Base-by-base conservation (phyloP, 2,113 vertebrate genomes). In the Paramormyrops kingsleyae region DNA sequence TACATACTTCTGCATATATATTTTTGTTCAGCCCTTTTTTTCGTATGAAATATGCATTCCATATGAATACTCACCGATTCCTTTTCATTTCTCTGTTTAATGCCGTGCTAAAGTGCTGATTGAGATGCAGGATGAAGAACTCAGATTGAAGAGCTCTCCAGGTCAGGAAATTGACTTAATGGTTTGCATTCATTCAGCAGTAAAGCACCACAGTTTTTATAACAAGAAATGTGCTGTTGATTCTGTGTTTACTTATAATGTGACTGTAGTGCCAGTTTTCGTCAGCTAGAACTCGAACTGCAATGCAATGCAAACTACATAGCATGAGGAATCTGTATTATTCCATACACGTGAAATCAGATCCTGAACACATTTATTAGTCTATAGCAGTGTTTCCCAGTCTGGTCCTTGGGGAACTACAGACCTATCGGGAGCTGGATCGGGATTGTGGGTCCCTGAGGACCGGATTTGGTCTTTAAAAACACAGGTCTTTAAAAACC, bases 81-180 rank as follows among this genome's bases (percentile, higher is more conserved):
- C 90, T 94, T 93, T 95, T 93, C 93, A 90, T 94, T 93, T 85
- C 89, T 95, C 93, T 90, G 91, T 94, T 93, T 94, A 92, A 94
- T 92, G 92, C 93, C 93, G 92, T 94, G 93, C 93, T 94, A 94
- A 96, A 96, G 95, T 96, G 94, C 93, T 95, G 95, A 95, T 95
- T 95, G 95, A 96, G 95, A 95, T 96, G 94, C 94, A 95, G 94
- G 94, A 96, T 0, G 94, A 95, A 94, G 95, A 96, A 94, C 92
- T 94, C 93, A 93, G 94, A 94, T 90, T 92, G 94, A 96, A 95
- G 95, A 93, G 93, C 91, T 95, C 94, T 92, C 94, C 94, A 96
- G 95, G 95, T 96, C 94, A 96, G 95, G 94, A 90, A 17, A 59
- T 46, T 53, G 49, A 56, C 66, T 90, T 24, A 13, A 83, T 87